phyloP scores from a whole-genome alignment of 53 echinoderm and acorn worm genomes.

The Paelopatides confundens region DNA sequence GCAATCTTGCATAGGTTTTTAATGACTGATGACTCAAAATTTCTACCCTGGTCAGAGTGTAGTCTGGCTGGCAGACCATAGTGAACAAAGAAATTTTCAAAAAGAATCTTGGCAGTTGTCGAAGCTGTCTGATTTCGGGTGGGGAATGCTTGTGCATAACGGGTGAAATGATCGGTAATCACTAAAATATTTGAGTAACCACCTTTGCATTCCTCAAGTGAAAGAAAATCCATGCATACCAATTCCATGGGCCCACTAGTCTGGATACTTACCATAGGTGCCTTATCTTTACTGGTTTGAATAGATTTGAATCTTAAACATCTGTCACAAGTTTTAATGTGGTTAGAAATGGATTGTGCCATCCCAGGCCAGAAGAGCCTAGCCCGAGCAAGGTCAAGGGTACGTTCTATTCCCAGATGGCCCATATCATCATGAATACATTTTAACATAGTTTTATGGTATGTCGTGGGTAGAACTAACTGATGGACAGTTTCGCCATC shows the following conservation, averaged over 20 bases:
- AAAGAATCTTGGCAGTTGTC: slow-evolving; percentile 50
- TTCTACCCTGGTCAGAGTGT: slow-evolving; percentile 55
- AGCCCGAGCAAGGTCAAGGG: slow-evolving; percentile 20
- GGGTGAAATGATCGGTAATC: slow-evolving; percentile 41
- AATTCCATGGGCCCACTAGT: slow-evolving; percentile 64
- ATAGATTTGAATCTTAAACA: slow-evolving; percentile 46
- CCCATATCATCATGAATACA: slow-evolving; percentile 66
- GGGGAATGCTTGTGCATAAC: slow-evolving; percentile 42
- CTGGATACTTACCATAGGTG: slow-evolving; percentile 54
- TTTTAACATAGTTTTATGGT: slow-evolving; percentile 10
- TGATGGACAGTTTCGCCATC: slow-evolving; percentile 39
- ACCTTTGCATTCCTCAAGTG: slow-evolving; percentile 52
- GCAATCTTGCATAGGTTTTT: slow-evolving; percentile 34
- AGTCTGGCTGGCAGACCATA: slow-evolving; percentile 55
- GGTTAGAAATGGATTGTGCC: slow-evolving; percentile 48
- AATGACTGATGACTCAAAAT: slow-evolving; percentile 49
- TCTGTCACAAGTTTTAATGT: slow-evolving; percentile 54
- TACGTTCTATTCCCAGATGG: slow-evolving; percentile 55
- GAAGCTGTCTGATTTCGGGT: slow-evolving; percentile 36
- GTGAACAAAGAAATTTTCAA: slow-evolving; percentile 48
- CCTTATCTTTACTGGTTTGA: slow-evolving; percentile 31
- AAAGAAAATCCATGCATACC: slow-evolving; percentile 58
- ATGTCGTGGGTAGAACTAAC: slow-evolving; percentile 30
- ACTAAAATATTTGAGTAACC: slow-evolving; percentile 55
- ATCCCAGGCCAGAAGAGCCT: slow-evolving; percentile 69